Base-by-base conservation (phyloP, 1,140 invertebrate genomes). In the Varroa destructor region DNA sequence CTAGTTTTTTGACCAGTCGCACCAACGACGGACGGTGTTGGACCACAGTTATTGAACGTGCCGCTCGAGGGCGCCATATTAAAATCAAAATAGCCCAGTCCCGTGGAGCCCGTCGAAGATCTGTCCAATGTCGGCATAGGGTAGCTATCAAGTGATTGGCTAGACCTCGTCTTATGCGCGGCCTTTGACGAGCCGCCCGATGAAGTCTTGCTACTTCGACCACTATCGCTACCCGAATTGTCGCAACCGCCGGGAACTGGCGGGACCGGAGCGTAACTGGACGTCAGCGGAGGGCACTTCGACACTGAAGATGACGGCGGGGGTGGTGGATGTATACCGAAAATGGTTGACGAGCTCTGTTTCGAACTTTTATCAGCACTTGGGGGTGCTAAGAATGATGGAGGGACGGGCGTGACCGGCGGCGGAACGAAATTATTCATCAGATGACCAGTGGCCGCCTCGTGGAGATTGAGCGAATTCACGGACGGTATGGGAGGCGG, bases 81-180 rank as follows among this genome's bases (percentile, higher is more conserved):
- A 37, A 67, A 67, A 67, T 67, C 61, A 46, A 67, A 67, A 40
- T 67, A 67, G 37, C 36, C 36, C 46, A 51, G 12, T 37, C 61
- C 61, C 14, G 61, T 37, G 3, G 46, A 51, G 46, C 46, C 46
- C 8, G 61, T 67, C 61, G 61, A 67, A 8, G 61, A 67, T 40
- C 40, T 14, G 46, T 67, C 61, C 37, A 37, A 3, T 2, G 14
- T 37, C 61, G 46, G 40, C 61, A 67, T 67, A 3, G 61, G 14
- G 37, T 67, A 67, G 61, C 61, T 67, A 8, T 67, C 61, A 12
- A 67, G 46, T 4, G 61, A 67, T 67, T 67, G 61, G 46, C 61
- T 67, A 40, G 61, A 67, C 46, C 61, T 67, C n/a, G 61, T 67
- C 37, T 67, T 67, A 14, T 67, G 61, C 12, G 61, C 61, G 61